A percentile compares a stretch with the other conserved stretches of the same genome.
phyloP scores from a whole-genome alignment of 2,797 vertebrate species.

The Peromyscus attwateri region DNA sequence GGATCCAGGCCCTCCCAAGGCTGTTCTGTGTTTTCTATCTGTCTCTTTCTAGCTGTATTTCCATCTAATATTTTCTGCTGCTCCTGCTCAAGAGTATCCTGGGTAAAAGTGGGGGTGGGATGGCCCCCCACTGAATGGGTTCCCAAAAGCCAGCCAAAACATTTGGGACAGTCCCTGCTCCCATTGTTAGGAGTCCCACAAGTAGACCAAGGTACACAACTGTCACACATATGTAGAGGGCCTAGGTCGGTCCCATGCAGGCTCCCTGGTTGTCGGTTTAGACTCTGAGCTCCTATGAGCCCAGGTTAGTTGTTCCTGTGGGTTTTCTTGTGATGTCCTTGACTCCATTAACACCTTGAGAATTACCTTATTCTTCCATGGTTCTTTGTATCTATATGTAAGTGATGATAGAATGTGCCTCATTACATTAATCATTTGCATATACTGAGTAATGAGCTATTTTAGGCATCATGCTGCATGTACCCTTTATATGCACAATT shows the following conservation, averaged over 20 bases:
- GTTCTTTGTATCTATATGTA: not conserved
- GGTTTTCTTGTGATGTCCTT: not conserved
- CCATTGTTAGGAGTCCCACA: not conserved
- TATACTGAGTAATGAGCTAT: conserved; percentile 30
- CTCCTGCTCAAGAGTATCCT: no score
- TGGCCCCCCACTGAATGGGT: not conserved
- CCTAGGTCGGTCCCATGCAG: not conserved
- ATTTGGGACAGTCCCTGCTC: not conserved
- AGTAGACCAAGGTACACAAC: not conserved
- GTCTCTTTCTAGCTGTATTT: no score
- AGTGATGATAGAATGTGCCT: not conserved
- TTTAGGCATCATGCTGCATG: not conserved
- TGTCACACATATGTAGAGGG: not conserved
- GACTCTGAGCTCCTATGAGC: not conserved
- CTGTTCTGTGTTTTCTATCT: no score
- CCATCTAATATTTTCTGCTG: no score
- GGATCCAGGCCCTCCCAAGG: no score
- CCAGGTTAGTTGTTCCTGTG: not conserved
- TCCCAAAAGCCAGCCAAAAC: not conserved
- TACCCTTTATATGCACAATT: not conserved
- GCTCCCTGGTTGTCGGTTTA: not conserved
- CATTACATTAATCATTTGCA: conserved; percentile 20
- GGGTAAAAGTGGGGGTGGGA: no score
- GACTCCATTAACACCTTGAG: conserved; percentile 31
- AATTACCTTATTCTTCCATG: not conserved